These are phyloP conservation scores for Peromyscus leucopus DNA, from an alignment of 2,113 vertebrate genomes.

Conservation along the genomic window DNA sequence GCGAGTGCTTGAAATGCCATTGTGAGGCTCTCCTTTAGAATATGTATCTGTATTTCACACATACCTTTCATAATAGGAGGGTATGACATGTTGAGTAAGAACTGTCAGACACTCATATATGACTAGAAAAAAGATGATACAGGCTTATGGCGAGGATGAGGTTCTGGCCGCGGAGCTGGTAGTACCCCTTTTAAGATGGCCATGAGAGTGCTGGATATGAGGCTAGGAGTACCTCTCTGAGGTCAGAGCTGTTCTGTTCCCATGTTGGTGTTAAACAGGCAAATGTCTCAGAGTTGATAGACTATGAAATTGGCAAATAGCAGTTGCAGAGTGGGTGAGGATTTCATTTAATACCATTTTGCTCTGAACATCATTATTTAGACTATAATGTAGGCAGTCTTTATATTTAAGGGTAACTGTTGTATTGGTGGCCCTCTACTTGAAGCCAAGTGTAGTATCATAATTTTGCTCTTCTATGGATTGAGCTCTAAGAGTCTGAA, in stretches of 20 bases:
- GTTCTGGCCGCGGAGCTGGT: neutral
- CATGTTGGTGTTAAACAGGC: neutral
- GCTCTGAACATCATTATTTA: neutral
- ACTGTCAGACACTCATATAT: neutral
- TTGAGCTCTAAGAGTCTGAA: neutral
- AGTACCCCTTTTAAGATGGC: neutral
- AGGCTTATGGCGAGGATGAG: neutral
- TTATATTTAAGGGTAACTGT: neutral
- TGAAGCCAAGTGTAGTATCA: neutral
- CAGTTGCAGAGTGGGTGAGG: neutral
- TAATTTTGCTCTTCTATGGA: neutral
- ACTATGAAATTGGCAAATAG: slow-evolving; percentile 22
- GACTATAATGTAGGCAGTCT: neutral
- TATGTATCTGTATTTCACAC: neutral
- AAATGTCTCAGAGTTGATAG: slow-evolving; percentile 22
- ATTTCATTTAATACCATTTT: slow-evolving; percentile 37
- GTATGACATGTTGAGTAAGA: neutral
- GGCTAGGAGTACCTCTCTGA: neutral
- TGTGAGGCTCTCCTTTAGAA: slow-evolving; percentile 8
- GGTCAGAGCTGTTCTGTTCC: neutral
- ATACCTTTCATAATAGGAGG: neutral
- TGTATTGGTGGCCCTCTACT: neutral
- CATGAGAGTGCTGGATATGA: neutral
- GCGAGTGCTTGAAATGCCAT: neutral
- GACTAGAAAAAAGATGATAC: neutral